Percentiles rank a stretch among this genome's conserved stretches.
Evolutionary conservation across 2,888 invertebrate species (phyloP).

Genomic region (Muschampia plurimacula): DNA sequence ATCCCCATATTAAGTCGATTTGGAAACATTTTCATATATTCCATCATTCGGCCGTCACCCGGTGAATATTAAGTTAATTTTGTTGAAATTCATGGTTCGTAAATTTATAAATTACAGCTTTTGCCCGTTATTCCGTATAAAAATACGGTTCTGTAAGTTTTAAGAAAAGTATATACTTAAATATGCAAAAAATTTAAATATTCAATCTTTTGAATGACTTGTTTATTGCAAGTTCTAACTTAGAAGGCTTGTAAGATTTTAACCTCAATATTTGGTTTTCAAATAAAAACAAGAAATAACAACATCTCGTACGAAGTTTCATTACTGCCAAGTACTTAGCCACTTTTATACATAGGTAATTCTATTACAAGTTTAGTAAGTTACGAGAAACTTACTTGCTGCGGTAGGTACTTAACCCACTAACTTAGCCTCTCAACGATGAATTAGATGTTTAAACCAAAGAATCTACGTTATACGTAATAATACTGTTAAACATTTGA

Average conservation of each 20-base stretch:
- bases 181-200: neutral
- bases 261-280: neutral
- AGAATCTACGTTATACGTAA: neutral
- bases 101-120: constrained; percentile 30
- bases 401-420: constrained; percentile 8
- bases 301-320: neutral
- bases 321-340: neutral
- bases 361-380: neutral
- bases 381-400: neutral
- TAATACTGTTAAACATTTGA: too few relatives aligned
- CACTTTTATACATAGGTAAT: neutral
- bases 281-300: constrained; percentile 4
- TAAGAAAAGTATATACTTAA: constrained; percentile 1
- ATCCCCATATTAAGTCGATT: constrained; percentile 15
- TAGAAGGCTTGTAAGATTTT: neutral
- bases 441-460: neutral
- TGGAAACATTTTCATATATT: constrained; percentile 22
- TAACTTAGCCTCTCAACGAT: neutral
- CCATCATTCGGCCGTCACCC: constrained; percentile 22
- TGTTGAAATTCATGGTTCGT: constrained; percentile 26
- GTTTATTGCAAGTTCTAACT: neutral
- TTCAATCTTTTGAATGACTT: neutral
- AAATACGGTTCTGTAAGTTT: constrained; percentile 7
- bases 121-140: neutral
- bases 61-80: constrained; percentile 30